phyloP scores from a whole-genome alignment of 2,113 vertebrate genomes.

The Beaufortia kweichowensis region DNA sequence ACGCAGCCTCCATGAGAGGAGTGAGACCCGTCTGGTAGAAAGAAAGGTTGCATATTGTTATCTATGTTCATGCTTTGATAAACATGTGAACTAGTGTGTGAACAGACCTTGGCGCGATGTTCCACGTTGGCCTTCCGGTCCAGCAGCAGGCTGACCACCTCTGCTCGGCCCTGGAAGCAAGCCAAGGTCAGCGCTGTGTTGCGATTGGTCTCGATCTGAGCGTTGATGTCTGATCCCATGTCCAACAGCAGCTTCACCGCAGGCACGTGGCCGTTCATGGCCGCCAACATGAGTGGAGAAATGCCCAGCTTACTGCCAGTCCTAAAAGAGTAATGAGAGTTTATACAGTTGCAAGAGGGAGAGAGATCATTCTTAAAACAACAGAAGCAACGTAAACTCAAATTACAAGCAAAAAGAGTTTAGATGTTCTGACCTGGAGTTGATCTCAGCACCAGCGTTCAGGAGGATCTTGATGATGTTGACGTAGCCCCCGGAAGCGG shows the following conservation, averaged over 20 bases:
- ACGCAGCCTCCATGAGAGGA: constrained; percentile 97
- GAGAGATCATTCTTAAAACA: background rate
- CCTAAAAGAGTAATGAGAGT: constrained; percentile 66
- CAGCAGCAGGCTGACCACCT: constrained; percentile 95
- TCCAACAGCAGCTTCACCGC: constrained; percentile 95
- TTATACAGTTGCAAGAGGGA: background rate
- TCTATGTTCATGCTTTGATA: background rate
- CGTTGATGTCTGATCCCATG: constrained; percentile 98
- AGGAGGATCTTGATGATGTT: constrained; percentile 99
- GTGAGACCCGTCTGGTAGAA: constrained; percentile 89
- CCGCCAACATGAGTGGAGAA: constrained; percentile 97
- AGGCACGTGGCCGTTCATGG: constrained; percentile 97
- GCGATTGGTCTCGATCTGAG: constrained; percentile 98
- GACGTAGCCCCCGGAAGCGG: constrained; percentile 97
- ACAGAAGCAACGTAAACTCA: background rate
- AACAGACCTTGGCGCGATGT: constrained; percentile 91
- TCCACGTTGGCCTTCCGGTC: constrained; percentile 98
- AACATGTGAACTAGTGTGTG: background rate
- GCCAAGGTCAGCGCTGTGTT: constrained; percentile 96
- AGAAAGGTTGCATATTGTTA: constrained; percentile 3
- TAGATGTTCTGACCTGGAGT: constrained; percentile 86
- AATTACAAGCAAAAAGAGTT: background rate
- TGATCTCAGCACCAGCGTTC: constrained; percentile 97
- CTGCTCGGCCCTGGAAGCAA: constrained; percentile 96
- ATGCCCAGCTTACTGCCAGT: constrained; percentile 98